A percentile compares a stretch with the other conserved stretches of the same genome.
phyloP scores from a whole-genome alignment of 2,113 vertebrate species.

The Rhea americana region DNA sequence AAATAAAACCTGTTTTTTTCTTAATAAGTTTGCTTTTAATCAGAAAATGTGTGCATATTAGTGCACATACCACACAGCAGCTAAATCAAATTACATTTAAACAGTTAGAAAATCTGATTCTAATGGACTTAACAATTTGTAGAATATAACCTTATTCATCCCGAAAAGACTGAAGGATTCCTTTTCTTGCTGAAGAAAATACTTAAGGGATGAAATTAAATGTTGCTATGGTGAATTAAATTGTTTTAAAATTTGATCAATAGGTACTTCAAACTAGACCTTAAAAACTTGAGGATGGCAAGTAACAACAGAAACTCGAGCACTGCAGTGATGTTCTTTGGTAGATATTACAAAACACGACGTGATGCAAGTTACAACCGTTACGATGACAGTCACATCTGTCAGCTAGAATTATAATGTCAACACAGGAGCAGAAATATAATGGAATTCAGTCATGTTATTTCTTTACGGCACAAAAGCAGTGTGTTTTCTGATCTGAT shows the following conservation, averaged over 20 bases:
- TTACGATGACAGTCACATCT: rapidly evolving
- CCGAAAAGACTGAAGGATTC: background rate
- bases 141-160: background rate
- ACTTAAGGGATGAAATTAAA: background rate
- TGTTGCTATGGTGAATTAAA: background rate
- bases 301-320: background rate
- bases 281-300: background rate
- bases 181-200: background rate
- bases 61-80: background rate
- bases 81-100: background rate
- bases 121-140: background rate
- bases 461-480: rapidly evolving
- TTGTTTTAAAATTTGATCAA: conserved; percentile 1
- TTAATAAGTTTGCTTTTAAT: background rate
- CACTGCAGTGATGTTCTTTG: rapidly evolving
- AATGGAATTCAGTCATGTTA: rapidly evolving
- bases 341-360: rapidly evolving
- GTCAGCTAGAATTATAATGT: rapidly evolving
- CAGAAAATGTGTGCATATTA: background rate
- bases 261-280: background rate
- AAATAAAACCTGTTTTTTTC: background rate
- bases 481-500: background rate
- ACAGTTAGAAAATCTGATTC: background rate
- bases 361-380: rapidly evolving
- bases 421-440: rapidly evolving